Conservation (phyloP, 2,797 vertebrate genomes). For the Myotis planiceps region DNA sequence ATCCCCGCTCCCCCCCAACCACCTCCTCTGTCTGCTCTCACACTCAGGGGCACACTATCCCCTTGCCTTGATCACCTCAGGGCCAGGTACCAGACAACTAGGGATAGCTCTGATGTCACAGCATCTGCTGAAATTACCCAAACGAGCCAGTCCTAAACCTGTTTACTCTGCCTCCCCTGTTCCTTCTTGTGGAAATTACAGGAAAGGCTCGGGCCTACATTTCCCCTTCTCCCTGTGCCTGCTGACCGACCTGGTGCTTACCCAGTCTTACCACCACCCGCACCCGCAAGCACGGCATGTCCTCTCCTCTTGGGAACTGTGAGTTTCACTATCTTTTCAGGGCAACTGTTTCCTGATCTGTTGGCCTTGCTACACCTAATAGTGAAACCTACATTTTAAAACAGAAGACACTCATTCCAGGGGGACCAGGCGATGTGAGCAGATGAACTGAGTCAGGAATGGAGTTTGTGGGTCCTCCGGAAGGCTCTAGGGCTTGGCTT, state of each 20-base stretch:
- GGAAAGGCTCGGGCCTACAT: neutral
- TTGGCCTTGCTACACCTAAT: neutral
- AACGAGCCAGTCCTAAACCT: neutral
- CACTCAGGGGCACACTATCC: neutral
- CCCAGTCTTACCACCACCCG: no score
- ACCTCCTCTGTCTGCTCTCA: neutral
- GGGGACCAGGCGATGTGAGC: neutral
- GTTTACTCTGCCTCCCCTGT: neutral
- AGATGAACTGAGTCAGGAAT: neutral
- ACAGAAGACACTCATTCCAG: neutral
- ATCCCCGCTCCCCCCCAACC: fast-evolving
- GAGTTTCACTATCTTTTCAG: neutral
- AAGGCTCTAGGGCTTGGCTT: neutral
- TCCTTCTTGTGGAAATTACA: neutral
- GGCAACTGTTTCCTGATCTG: neutral
- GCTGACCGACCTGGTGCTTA: neutral
- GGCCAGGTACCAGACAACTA: neutral
- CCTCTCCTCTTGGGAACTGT: neutral
- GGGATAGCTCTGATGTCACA: neutral
- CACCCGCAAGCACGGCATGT: fast-evolving
- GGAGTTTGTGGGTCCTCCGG: neutral
- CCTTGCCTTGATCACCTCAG: neutral
- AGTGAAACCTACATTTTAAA: neutral
- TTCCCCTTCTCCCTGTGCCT: neutral
- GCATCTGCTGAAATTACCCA: neutral